Evolutionary conservation across 2,888 invertebrate genomes (phyloP).

Genomic region (Heliconius ethilla): DNA sequence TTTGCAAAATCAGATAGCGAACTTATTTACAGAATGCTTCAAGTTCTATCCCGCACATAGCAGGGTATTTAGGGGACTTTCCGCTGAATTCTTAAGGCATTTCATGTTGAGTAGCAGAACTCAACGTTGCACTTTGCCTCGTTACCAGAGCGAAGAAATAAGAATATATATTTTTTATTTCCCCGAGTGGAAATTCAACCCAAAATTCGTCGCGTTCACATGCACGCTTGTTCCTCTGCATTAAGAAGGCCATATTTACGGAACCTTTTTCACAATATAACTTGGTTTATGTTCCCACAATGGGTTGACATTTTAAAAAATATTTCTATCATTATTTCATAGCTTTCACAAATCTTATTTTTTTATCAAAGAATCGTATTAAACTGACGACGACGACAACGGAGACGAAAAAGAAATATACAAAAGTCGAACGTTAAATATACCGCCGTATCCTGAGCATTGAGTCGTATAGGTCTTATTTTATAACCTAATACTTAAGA

Average conservation of each 20-base stretch:
- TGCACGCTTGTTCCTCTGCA: too few relatives aligned
- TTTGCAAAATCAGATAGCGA: too few relatives aligned
- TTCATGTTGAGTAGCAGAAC: neutral
- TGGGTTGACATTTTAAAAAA: too few relatives aligned
- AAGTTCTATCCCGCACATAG: neutral
- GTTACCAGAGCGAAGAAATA: neutral
- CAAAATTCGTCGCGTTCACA: too few relatives aligned
- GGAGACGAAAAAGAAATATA: conserved; percentile 1
- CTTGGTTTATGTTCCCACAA: too few relatives aligned
- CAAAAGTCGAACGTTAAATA: conserved; percentile 22
- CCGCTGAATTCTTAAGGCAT: neutral
- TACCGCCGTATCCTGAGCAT: conserved; percentile 37
- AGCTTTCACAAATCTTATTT: neutral
- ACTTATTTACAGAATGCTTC: neutral
- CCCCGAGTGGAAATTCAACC: too few relatives aligned
- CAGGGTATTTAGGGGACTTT: neutral
- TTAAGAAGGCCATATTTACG: too few relatives aligned
- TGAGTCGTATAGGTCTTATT: conserved; percentile 42
- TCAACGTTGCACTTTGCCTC: too few relatives aligned
- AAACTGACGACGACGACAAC: neutral
- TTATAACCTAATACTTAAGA: conserved; percentile 5
- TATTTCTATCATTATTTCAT: neutral
- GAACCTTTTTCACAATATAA: too few relatives aligned
- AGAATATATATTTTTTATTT: neutral
- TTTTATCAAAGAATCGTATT: neutral